A percentile compares a stretch with the other conserved stretches of the same genome.
These are phyloP conservation scores for Daktulosphaira vitifoliae DNA, from an alignment of 1,140 invertebrate species.

Conservation along the genomic window DNA sequence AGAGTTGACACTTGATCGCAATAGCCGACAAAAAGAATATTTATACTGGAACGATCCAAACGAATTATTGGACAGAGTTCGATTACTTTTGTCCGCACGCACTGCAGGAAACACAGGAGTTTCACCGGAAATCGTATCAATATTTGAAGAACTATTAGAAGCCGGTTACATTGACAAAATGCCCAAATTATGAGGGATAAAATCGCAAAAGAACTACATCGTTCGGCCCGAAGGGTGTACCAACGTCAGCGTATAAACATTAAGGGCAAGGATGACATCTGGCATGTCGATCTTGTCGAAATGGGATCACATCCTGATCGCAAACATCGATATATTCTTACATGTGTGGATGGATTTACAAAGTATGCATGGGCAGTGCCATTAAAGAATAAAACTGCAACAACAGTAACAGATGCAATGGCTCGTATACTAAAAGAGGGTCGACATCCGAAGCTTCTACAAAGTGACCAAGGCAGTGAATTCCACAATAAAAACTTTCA, in stretches of 20 bases:
- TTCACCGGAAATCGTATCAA: constrained; percentile 44
- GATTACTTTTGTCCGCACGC: constrained; percentile 41
- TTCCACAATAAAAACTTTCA: neutral
- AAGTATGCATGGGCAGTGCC: neutral
- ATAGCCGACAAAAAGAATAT: neutral
- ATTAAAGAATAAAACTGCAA: neutral
- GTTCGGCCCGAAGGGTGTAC: too few relatives aligned
- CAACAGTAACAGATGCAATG: neutral
- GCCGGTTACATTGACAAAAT: constrained; percentile 18
- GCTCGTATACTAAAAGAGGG: neutral
- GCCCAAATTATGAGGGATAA: too few relatives aligned
- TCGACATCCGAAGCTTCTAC: neutral
- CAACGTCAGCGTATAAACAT: too few relatives aligned
- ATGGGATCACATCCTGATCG: constrained; percentile 33
- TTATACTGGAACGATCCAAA: constrained; percentile 43
- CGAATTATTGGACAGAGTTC: constrained; percentile 42
- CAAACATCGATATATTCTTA: constrained; percentile 37
- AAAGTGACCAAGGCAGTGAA: neutral
- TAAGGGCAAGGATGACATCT: constrained; percentile 19
- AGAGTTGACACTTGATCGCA: neutral
- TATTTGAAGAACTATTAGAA: constrained; percentile 43
- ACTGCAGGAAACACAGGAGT: constrained; percentile 41
- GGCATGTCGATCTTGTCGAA: constrained; percentile 35
- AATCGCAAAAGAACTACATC: too few relatives aligned
- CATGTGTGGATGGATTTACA: neutral